Evolutionary conservation across 2,888 invertebrate species (phyloP).

Genomic region (Lasioglossum vierecki): DNA sequence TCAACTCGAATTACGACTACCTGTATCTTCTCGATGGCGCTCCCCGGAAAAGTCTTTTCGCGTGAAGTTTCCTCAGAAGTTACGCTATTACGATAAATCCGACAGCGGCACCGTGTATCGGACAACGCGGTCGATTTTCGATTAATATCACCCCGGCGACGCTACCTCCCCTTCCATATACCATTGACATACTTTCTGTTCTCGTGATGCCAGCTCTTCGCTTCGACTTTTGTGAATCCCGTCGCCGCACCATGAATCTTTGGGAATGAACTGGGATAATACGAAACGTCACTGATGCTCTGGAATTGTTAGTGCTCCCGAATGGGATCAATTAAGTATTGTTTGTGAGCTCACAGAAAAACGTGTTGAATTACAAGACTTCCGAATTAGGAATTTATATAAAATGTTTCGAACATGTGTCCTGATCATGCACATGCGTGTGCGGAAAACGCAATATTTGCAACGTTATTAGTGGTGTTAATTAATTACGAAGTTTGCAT

Average conservation of each 20-base stretch:
- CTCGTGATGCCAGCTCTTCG: neutral
- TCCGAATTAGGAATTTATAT: neutral
- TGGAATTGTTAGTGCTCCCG: neutral
- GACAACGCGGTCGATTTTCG: neutral
- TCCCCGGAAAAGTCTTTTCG: slow-evolving; percentile 41
- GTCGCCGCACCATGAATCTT: neutral
- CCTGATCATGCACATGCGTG: neutral
- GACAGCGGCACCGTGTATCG: neutral
- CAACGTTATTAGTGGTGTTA: neutral
- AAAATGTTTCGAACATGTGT: no score
- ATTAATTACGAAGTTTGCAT: neutral
- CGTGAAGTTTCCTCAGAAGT: slow-evolving; percentile 18
- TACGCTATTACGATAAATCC: slow-evolving; percentile 24
- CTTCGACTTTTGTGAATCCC: no score
- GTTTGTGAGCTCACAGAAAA: neutral
- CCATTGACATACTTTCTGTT: neutral
- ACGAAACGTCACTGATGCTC: neutral
- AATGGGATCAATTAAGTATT: neutral
- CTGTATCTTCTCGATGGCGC: slow-evolving; percentile 27
- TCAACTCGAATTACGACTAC: slow-evolving; percentile 51
- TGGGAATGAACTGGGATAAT: neutral
- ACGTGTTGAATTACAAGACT: neutral
- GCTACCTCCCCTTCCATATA: neutral
- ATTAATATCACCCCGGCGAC: neutral
- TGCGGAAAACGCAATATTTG: neutral